Conservation (phyloP, 2,888 invertebrate species). For the Lordiphosa fenestrarum region DNA sequence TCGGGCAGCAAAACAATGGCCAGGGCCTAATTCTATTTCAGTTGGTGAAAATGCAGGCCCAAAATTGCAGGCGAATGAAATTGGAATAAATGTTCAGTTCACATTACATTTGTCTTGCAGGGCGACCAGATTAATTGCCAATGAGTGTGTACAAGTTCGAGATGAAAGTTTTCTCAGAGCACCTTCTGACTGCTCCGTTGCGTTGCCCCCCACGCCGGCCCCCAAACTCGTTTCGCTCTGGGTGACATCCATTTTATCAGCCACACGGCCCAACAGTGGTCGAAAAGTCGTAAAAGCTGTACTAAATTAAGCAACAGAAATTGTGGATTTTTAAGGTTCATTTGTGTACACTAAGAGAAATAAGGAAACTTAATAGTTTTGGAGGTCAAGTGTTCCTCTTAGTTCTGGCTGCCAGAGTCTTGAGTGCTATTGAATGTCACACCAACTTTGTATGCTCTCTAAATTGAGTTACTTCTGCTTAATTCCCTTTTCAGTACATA, state of each 20-base stretch:
- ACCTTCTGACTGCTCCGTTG: constrained; percentile 29
- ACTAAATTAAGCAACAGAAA: too few species aligned
- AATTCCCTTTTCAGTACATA: too few species aligned
- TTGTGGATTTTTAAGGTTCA: too few species aligned
- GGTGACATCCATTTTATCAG: constrained; percentile 69
- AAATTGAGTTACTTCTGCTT: too few species aligned
- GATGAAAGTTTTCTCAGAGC: constrained; percentile 63
- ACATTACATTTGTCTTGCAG: constrained; percentile 62
- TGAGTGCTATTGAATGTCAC: too few species aligned
- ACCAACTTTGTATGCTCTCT: too few species aligned
- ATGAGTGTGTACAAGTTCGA: constrained; percentile 76
- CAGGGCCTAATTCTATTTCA: constrained; percentile 44
- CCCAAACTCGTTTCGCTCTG: constrained; percentile 23
- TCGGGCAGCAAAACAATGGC: constrained; percentile 36
- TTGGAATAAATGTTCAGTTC: constrained; percentile 38
- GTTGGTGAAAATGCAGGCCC: constrained; percentile 47
- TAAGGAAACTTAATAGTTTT: too few species aligned
- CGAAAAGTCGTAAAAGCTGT: too few species aligned
- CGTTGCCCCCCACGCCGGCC: constrained; percentile 6
- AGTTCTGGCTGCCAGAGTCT: too few species aligned
- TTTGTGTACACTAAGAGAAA: too few species aligned
- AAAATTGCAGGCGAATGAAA: constrained; percentile 48
- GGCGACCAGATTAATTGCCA: constrained; percentile 77
- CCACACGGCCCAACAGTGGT: constrained; percentile 19
- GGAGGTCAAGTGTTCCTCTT: too few species aligned